Percentiles rank a stretch among this genome's conserved stretches.
Conservation (phyloP, 2,888 invertebrate genomes). For the Rosalia funebris region DNA sequence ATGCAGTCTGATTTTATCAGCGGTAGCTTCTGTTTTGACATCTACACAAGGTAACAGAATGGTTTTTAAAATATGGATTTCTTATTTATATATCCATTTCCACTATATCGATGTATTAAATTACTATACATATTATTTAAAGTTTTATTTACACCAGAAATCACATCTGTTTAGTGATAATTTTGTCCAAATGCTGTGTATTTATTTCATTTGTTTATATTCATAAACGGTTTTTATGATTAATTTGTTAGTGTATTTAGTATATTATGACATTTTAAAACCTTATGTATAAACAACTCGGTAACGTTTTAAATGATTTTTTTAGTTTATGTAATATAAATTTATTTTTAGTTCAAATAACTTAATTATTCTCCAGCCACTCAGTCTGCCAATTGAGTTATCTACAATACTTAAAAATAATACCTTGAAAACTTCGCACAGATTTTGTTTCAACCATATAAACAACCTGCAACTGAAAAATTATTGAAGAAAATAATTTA, state of each 20-base stretch:
- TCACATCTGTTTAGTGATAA: slow-evolving; percentile 10
- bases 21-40: slow-evolving; percentile 57
- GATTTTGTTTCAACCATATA: too few relatives aligned
- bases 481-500: too few relatives aligned
- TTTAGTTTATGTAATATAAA: too few relatives aligned
- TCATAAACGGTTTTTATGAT: slow-evolving; percentile 9
- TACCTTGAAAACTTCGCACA: too few relatives aligned
- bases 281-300: too few relatives aligned
- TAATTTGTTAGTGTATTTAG: not conserved
- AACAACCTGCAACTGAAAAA: too few relatives aligned
- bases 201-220: slow-evolving; percentile 13
- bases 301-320: too few relatives aligned
- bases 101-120: slow-evolving; percentile 5
- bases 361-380: not conserved
- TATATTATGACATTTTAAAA: too few relatives aligned
- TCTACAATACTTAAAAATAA: too few relatives aligned
- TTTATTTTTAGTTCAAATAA: too few relatives aligned
- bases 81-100: not conserved
- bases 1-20: slow-evolving; percentile 52
- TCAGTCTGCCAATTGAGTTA: not conserved
- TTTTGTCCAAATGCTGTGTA: slow-evolving; percentile 7
- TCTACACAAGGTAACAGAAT: slow-evolving; percentile 57
- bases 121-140: not conserved
- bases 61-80: slow-evolving; percentile 49
- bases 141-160: slow-evolving; percentile 10